Base-by-base conservation (phyloP, 2,888 invertebrate species). In the Troides helena region DNA sequence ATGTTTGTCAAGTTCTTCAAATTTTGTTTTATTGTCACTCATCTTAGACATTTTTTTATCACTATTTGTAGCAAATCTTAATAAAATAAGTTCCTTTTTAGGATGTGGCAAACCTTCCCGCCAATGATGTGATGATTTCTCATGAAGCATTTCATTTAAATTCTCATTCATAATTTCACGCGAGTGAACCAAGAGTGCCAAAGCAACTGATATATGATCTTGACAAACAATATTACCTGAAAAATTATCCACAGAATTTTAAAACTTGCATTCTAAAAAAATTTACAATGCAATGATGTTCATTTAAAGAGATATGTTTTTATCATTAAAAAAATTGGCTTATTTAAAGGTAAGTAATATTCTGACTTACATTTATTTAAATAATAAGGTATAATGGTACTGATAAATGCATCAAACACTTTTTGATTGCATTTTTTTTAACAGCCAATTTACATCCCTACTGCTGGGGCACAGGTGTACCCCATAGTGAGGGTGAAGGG, bases 51-150 rank as follows among this genome's bases (percentile, higher is more conserved):
- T 76, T 79, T 87, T 96, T 78, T 95, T 95, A 82, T 97, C 98
- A 77, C 95, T 93, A 84, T 94, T 94, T 70, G 95, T 95, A 43
- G 96, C 96, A 92, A 96, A 97, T 73, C 97, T 90, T 79, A 97
- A 88, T 69, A 97, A 90, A 76, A 97, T 93, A 73, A 93, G 93
- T 80, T 95, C 95, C 36, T 95, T 93, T 82, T 95, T 95, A 8
- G 93, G 89, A 83, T 94, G 94, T 63, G 94, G 92, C 72, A 93
- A 86, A 3, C 96, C 97, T 82, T 96, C 94, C 74, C 97, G 90
- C 97, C 97, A 97, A 78, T 94, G 93, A 57, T 97, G 96, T 59
- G 95, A 94, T 21, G 97, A 96, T 76, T 85, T 87, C 57, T 81
- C 79, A 67, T 77, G 73, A 68, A 90, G 80, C 83, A 90, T 88